Evolutionary conservation across 1,140 invertebrate species (phyloP), one percentile per base, ranked within the genome.

Genomic region (Orussus abietinus): DNA sequence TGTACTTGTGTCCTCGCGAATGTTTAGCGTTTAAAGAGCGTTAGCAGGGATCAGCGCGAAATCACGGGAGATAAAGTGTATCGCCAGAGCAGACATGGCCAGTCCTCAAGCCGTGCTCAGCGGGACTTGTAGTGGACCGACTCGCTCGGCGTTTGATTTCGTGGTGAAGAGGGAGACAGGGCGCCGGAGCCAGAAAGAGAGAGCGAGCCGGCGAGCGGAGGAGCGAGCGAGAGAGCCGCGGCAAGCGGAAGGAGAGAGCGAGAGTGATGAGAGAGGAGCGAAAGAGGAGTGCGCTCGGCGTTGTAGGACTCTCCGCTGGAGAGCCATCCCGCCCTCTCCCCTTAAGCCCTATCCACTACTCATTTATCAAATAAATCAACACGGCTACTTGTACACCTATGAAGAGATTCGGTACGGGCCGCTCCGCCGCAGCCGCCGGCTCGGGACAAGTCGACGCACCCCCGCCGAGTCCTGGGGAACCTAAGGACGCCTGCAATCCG

Each of bases 341-440:
- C 42, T 59, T 48, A 59, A 61, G 60, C 62, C 60, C 62, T 61
- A 66, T 64, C 61, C 56, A 65, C 57, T 59, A 65, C 64, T 66
- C 65, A 66, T 66, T 70, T 68, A 68, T 70, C 61, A 66, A 68
- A 70, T 69, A 68, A 68, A 65, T 66, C 66, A 69, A 69, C 64
- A 65, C 61, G 52, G 59, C 62, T 69, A 66, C 62, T 69, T 62
- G 54, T 57, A 56, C 62, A 66, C 61, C 61, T 59, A 55, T 54
- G 51, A 51, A 66, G 59, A 62, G 57, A 62, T 61, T 57, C 50
- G 41, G 30, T 18, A 14, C 33, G 38, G 31, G 35, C 37, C 42
- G 41, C 46, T 38, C 48, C 51, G 38, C n/a, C n/a, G n/a, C n/a
- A n/a, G n/a, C n/a, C n/a, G n/a, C n/a, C n/a, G n/a, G n/a, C n/a